Evolutionary conservation across 2,797 vertebrate species (phyloP), one percentile per base, ranked within the genome.

Genomic region (Sitta carolinensis): DNA sequence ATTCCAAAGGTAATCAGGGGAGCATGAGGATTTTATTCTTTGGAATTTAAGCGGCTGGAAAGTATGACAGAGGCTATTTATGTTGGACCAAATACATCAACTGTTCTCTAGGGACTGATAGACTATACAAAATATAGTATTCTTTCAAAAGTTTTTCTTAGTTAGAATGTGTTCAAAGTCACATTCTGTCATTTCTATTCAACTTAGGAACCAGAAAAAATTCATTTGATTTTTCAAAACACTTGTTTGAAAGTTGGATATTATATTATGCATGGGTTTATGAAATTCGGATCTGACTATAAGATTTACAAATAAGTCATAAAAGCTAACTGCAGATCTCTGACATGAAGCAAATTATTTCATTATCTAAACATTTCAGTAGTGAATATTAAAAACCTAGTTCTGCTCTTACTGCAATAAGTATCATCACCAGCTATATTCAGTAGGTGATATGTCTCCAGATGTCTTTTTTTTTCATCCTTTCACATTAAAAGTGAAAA

Each of bases 61-160:
- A 82, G n/a, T 59, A 8, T 34, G 89, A 58, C 19, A 66, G 7
- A 73, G 5, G 18, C 30, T 70, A 57, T 85, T 89, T 89, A 55
- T 62, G 11, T 55, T 6, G 3, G 23, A 81, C 2, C 16, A 66
- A 73, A 38, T 77, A 52, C 55, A 40, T 88, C 69, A 82, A 67
- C 29, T 81, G 12, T 43, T 55, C 30, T 73, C 25, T 30, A n/a
- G 40, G 54, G 36, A 55, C 32, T 69, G 40, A 67, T 8, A 88
- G 5, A 59, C 34, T 62, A 34, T 8, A 38, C 4, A 82, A 79
- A 94, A 93, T 75, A 19, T 13, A 86, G 50, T 73, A 74, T 63
- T 61, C n/a, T 30, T 87, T 87, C 76, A 82, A 61, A 95, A 91
- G 47, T 75, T 96, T 90, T 82, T 81, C 54, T 95, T 36, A 61